Conservation (phyloP, 1,140 invertebrate species). For the Subanguina moxae region DNA sequence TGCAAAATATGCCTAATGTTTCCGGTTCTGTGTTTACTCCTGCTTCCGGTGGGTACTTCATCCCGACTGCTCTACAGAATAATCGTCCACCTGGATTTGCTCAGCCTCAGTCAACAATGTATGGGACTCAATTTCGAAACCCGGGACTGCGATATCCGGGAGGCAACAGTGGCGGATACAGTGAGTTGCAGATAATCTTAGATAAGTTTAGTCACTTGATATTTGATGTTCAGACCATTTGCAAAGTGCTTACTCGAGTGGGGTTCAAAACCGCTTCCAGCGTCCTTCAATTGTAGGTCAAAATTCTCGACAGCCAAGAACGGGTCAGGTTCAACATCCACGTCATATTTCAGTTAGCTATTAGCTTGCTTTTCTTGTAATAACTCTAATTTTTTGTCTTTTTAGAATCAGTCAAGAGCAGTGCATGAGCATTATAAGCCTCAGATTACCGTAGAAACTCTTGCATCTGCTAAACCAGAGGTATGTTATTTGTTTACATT, state of each 20-base stretch:
- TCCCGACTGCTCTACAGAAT: constrained; percentile 69
- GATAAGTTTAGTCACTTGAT: not conserved
- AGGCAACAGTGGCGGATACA: constrained; percentile 9
- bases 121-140: constrained; percentile 70
- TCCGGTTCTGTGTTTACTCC: constrained; percentile 74
- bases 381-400: too few species aligned
- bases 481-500: constrained; percentile 75
- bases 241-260: not conserved
- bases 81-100: constrained; percentile 74
- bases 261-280: not conserved
- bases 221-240: not conserved
- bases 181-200: constrained; percentile 11
- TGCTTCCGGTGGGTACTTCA: constrained; percentile 77
- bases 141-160: constrained; percentile 78
- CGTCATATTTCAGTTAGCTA: not conserved
- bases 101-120: constrained; percentile 73
- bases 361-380: constrained; percentile 15
- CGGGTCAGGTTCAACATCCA: not conserved
- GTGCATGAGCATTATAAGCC: not conserved
- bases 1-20: constrained; percentile 66
- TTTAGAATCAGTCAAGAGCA: not conserved
- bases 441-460: not conserved
- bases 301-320: not conserved
- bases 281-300: not conserved
- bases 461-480: constrained; percentile 77